A percentile compares a stretch with the other conserved stretches of the same genome.
phyloP scores from a whole-genome alignment of 2,113 vertebrate genomes.

The Coturnix japonica region DNA sequence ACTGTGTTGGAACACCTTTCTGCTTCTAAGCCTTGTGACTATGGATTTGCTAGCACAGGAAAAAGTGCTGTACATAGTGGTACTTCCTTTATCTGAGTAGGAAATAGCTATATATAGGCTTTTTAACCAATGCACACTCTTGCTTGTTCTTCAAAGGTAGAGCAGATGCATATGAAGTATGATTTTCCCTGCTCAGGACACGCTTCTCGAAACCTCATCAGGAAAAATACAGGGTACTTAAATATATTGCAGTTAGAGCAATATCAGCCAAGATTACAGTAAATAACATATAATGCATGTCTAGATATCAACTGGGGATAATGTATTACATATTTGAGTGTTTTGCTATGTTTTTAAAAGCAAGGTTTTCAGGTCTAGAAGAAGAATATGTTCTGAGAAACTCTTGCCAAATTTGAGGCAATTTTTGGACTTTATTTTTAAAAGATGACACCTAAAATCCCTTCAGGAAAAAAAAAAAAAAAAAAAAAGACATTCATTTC shows the following conservation, averaged over 20 bases:
- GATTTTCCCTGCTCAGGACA: background rate
- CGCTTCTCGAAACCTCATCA: constrained; percentile 21
- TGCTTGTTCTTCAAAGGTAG: constrained; percentile 8
- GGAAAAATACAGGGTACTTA: background rate
- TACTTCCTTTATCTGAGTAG: background rate
- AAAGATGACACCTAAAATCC: background rate
- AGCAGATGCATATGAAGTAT: background rate
- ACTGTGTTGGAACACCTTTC: background rate
- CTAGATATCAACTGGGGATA: background rate
- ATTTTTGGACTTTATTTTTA: background rate
- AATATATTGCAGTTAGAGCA: background rate
- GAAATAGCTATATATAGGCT: background rate
- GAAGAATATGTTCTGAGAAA: background rate
- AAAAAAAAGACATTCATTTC: background rate
- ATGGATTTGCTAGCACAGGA: background rate
- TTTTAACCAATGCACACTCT: background rate
- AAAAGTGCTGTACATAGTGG: background rate
- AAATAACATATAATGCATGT: background rate
- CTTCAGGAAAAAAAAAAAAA: background rate
- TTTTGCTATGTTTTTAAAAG: constrained; percentile 1
- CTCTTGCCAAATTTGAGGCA: background rate
- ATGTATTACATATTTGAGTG: background rate
- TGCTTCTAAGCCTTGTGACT: background rate
- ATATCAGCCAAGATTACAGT: background rate
- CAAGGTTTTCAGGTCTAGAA: constrained; percentile 5